These are phyloP conservation scores for Tromatobia lineatoria DNA, from an alignment of 2,888 invertebrate species.

Conservation along the genomic window DNA sequence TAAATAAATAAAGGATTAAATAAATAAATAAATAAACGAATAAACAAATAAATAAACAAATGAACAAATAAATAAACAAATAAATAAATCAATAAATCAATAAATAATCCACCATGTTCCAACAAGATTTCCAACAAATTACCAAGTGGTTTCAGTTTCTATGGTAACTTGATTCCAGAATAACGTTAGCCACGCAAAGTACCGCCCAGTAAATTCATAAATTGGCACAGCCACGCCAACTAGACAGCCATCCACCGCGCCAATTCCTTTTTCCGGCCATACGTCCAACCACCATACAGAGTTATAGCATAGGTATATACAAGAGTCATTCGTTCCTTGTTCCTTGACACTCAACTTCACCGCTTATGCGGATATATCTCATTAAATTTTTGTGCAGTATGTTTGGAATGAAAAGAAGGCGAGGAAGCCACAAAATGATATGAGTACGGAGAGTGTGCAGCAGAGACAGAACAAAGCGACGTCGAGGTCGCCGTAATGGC, in stretches of 20 bases:
- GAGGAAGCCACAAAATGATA: constrained; percentile 33
- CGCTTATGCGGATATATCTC: constrained; percentile 56
- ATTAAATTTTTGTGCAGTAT: constrained; percentile 51
- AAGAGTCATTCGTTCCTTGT: constrained; percentile 26
- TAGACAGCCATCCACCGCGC: background rate
- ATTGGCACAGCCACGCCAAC: background rate
- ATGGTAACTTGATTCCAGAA: too few species aligned
- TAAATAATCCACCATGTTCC: too few species aligned
- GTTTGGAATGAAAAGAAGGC: constrained; percentile 50
- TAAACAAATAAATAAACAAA: too few species aligned
- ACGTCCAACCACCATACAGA: background rate
- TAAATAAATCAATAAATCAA: too few species aligned
- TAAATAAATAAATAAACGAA: too few species aligned
- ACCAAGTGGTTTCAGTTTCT: too few species aligned
- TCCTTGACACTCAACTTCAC: constrained; percentile 27
- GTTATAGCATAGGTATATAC: background rate
- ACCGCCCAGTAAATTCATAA: background rate
- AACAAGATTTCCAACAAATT: too few species aligned
- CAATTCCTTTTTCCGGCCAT: background rate
- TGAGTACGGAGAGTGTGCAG: constrained; percentile 12
- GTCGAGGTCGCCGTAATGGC: constrained; percentile 74
- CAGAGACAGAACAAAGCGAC: constrained; percentile 45
- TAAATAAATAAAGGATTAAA: too few species aligned
- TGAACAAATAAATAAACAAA: too few species aligned
- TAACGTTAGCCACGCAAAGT: background rate